These are phyloP conservation scores for Notechis scutatus DNA, from an alignment of 2,113 vertebrate species.

Conservation along the genomic window DNA sequence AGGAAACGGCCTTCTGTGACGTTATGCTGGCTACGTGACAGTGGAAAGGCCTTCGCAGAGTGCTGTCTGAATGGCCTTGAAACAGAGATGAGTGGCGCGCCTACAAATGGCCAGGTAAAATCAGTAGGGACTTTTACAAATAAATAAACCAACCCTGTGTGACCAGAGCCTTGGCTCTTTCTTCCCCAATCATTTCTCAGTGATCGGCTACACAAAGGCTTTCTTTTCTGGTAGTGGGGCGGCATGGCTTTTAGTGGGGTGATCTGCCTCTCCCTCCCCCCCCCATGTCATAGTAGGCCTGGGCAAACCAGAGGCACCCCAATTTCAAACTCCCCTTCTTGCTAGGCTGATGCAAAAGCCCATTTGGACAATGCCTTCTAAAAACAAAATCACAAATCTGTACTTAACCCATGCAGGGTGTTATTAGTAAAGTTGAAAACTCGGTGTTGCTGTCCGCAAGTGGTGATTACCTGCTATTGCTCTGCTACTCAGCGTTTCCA, in stretches of 20 bases:
- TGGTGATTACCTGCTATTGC: slow-evolving; percentile 29
- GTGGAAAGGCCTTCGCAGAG: not conserved
- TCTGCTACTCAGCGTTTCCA: slow-evolving; percentile 35
- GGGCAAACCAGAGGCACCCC: too few relatives aligned
- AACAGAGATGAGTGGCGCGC: not conserved
- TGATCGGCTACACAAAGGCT: not conserved
- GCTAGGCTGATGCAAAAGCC: not conserved
- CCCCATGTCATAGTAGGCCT: not conserved
- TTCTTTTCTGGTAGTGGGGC: not conserved
- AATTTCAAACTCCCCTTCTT: not conserved
- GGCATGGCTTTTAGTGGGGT: not conserved
- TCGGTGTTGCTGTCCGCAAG: slow-evolving; percentile 9
- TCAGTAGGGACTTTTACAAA: not conserved
- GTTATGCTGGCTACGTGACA: not conserved
- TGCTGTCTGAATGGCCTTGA: not conserved
- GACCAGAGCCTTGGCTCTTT: not conserved
- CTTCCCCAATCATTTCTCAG: not conserved
- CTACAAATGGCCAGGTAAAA: not conserved
- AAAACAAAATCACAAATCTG: not conserved
- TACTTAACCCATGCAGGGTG: not conserved
- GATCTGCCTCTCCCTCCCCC: not conserved
- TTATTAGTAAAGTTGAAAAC: slow-evolving; percentile 4
- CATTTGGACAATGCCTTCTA: not conserved
- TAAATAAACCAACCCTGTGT: not conserved
- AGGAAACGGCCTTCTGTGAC: not conserved